Conservation (phyloP, 2,797 vertebrate species). For the Eremophila alpestris region DNA sequence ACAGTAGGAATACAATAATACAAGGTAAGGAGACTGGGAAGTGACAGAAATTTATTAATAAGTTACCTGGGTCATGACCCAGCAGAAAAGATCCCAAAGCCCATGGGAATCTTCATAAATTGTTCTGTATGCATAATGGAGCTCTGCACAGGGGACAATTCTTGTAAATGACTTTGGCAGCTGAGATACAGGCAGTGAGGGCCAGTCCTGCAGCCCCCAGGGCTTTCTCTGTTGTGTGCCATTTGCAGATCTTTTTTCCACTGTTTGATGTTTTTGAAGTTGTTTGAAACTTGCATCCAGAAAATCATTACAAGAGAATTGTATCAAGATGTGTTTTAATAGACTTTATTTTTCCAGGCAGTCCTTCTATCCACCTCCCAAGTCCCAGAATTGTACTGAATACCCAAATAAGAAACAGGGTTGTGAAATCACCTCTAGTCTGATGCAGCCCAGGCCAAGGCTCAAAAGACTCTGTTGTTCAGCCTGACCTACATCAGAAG, state of each 20-base stretch:
- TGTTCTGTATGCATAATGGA: not conserved
- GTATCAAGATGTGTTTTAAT: conserved; percentile 22
- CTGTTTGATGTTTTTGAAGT: not conserved
- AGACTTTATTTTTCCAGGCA: not conserved
- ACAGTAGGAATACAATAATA: not conserved
- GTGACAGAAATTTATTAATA: not conserved
- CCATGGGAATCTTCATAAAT: not conserved
- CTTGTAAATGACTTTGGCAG: not conserved
- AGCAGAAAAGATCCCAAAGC: not conserved
- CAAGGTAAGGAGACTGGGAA: not conserved
- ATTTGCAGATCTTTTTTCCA: not conserved
- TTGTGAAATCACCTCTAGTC: not conserved
- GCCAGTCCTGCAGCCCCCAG: not conserved
- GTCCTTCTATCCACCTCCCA: not conserved
- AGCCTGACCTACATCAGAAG: not conserved
- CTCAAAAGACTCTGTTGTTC: not conserved
- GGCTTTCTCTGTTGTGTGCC: not conserved
- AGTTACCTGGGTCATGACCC: not conserved
- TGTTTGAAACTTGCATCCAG: not conserved
- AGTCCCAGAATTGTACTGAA: not conserved
- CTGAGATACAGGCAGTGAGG: not conserved
- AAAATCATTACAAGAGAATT: conserved; percentile 17
- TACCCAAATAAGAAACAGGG: not conserved
- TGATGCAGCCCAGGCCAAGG: not conserved
- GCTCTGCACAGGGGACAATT: not conserved